A percentile compares a stretch with the other conserved stretches of the same genome.
These are phyloP conservation scores for Ophion ventricosus DNA, from an alignment of 2,888 invertebrate genomes.

Conservation along the genomic window DNA sequence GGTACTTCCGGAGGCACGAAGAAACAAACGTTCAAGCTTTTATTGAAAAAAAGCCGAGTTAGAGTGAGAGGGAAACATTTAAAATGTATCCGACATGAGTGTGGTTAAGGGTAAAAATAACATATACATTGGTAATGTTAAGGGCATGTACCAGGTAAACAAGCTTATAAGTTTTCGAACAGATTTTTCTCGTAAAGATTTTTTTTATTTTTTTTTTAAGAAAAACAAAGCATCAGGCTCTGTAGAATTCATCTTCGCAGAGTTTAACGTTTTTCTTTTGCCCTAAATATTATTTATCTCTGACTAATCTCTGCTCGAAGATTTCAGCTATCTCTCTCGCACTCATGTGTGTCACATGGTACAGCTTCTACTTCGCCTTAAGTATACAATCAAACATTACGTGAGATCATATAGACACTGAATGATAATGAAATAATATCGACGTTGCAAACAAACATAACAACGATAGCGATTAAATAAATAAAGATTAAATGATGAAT, in stretches of 20 bases:
- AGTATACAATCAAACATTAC: neutral
- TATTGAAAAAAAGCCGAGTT: no score
- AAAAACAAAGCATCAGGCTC: neutral
- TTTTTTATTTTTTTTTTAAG: neutral
- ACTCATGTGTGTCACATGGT: neutral
- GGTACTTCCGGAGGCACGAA: neutral
- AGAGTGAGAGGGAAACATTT: no score
- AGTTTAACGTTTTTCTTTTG: neutral
- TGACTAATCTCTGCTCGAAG: neutral
- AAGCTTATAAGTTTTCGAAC: no score
- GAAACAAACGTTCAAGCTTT: neutral
- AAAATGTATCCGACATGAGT: neutral
- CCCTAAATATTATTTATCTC: neutral
- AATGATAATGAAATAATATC: neutral
- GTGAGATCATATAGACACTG: neutral
- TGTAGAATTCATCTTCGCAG: neutral
- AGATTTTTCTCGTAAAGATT: neutral
- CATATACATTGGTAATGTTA: no score
- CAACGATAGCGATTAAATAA: neutral
- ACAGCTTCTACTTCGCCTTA: neutral
- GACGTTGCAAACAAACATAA: neutral
- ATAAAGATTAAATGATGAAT: neutral
- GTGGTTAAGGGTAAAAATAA: neutral
- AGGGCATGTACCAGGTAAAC: no score
- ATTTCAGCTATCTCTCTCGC: neutral